These are phyloP conservation scores for Idris sp. DNA, from an alignment of 1,140 invertebrate genomes.

Conservation along the genomic window DNA sequence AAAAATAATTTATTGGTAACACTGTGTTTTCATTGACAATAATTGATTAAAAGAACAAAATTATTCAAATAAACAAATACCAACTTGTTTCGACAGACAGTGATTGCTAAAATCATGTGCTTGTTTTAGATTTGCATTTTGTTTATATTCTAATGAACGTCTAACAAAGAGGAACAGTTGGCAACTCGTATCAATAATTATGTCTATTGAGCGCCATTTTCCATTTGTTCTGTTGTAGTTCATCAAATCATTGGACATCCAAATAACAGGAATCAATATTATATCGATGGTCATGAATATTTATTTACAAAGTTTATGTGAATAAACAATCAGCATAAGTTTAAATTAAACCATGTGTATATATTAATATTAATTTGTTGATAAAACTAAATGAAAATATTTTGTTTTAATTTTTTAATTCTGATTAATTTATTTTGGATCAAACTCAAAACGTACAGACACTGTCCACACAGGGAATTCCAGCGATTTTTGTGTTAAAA, in stretches of 20 bases:
- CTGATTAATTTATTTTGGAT: slow-evolving; percentile 23
- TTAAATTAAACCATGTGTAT: no score
- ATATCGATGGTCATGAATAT: no score
- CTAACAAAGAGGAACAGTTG: slow-evolving; percentile 34
- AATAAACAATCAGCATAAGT: no score
- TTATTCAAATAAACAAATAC: no score
- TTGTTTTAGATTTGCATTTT: slow-evolving; percentile 38
- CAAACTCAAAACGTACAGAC: slow-evolving; percentile 12
- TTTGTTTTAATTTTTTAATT: neutral
- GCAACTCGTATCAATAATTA: slow-evolving; percentile 25
- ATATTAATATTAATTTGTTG: no score
- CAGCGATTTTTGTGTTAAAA: slow-evolving; percentile 1
- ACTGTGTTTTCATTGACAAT: no score
- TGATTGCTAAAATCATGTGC: no score
- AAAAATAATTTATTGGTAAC: no score
- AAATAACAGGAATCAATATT: no score
- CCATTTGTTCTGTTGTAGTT: neutral
- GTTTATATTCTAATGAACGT: slow-evolving; percentile 24
- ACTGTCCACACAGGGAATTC: slow-evolving; percentile 17
- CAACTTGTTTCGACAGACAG: no score
- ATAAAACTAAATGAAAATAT: neutral
- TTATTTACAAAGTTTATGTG: no score
- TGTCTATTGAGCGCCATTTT: slow-evolving; percentile 7
- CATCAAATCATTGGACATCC: neutral
- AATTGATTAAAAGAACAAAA: no score